These are phyloP conservation scores for Standfussiana lucernea DNA, from an alignment of 2,888 invertebrate genomes.

Conservation along the genomic window DNA sequence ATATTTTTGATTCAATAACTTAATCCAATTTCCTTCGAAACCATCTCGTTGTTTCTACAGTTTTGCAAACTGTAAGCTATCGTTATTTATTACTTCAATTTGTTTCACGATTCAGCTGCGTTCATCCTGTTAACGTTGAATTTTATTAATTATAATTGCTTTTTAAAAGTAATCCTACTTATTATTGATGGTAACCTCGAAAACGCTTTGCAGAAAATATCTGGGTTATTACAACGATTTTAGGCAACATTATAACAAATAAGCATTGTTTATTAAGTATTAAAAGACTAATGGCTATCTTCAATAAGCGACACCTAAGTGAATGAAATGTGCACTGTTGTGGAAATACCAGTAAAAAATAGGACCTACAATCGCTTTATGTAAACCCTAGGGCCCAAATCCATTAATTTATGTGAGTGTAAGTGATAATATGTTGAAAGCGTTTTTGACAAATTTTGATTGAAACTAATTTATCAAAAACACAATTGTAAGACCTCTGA, in stretches of 20 bases:
- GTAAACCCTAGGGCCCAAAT: neutral
- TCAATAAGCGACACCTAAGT: neutral
- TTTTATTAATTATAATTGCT: conserved; percentile 55
- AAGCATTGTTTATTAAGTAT: neutral
- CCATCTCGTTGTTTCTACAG: conserved; percentile 28
- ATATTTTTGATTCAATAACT: neutral
- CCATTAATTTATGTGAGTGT: neutral
- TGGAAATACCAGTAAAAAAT: no score
- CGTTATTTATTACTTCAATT: conserved; percentile 62
- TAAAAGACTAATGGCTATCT: neutral
- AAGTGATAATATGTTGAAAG: neutral
- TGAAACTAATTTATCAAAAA: neutral
- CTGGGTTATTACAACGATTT: conserved; percentile 1
- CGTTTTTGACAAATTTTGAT: neutral
- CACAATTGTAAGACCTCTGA: neutral
- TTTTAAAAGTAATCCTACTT: conserved; percentile 50
- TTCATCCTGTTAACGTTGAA: conserved; percentile 44
- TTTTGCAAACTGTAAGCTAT: conserved; percentile 27
- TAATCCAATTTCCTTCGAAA: conserved; percentile 24
- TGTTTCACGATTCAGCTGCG: conserved; percentile 34
- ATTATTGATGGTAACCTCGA: conserved; percentile 29
- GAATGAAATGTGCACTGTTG: neutral
- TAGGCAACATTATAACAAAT: neutral
- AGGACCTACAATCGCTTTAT: neutral
- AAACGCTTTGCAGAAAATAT: conserved; percentile 44